These are phyloP conservation scores for Urocitellus parryii DNA, from an alignment of 2,113 vertebrate genomes.

Conservation along the genomic window DNA sequence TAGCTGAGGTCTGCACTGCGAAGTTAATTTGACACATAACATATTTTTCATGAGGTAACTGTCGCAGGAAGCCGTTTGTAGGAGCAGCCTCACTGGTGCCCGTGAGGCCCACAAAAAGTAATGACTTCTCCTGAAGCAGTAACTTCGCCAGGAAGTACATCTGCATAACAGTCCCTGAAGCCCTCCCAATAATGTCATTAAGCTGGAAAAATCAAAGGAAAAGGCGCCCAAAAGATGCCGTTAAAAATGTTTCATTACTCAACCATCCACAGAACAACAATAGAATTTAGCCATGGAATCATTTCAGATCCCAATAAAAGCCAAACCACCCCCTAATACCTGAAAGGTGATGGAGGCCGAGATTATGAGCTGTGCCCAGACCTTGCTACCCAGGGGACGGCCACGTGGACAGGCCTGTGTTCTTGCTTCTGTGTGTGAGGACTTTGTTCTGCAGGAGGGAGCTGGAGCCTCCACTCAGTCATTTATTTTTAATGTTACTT, in stretches of 20 bases:
- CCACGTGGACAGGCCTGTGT: slow-evolving; percentile 36
- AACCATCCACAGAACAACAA: slow-evolving; percentile 82
- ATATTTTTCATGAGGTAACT: slow-evolving; percentile 91
- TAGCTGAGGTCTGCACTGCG: slow-evolving; percentile 86
- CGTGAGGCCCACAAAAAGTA: slow-evolving; percentile 89
- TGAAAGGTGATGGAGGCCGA: slow-evolving; percentile 74
- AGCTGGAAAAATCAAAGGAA: slow-evolving; percentile 86
- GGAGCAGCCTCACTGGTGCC: slow-evolving; percentile 87
- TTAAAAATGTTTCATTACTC: slow-evolving; percentile 88
- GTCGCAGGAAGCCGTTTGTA: slow-evolving; percentile 88
- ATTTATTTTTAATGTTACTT: slow-evolving; percentile 80
- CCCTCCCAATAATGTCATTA: slow-evolving; percentile 88
- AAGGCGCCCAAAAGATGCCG: slow-evolving; percentile 81
- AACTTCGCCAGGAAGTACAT: slow-evolving; percentile 87
- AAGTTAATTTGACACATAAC: slow-evolving; percentile 90
- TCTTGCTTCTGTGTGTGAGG: slow-evolving; percentile 69
- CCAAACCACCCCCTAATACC: slow-evolving; percentile 71
- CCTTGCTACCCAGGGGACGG: slow-evolving; percentile 7
- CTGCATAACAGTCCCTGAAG: slow-evolving; percentile 87
- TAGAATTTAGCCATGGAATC: slow-evolving; percentile 77
- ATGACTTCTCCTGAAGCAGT: slow-evolving; percentile 90
- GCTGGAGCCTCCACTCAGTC: slow-evolving; percentile 50
- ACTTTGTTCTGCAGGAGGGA: slow-evolving; percentile 62
- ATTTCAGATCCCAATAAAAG: slow-evolving; percentile 82
- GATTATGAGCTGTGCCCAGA: slow-evolving; percentile 39